Base-by-base conservation (phyloP, 2,113 vertebrate genomes). In the Murina feae region DNA sequence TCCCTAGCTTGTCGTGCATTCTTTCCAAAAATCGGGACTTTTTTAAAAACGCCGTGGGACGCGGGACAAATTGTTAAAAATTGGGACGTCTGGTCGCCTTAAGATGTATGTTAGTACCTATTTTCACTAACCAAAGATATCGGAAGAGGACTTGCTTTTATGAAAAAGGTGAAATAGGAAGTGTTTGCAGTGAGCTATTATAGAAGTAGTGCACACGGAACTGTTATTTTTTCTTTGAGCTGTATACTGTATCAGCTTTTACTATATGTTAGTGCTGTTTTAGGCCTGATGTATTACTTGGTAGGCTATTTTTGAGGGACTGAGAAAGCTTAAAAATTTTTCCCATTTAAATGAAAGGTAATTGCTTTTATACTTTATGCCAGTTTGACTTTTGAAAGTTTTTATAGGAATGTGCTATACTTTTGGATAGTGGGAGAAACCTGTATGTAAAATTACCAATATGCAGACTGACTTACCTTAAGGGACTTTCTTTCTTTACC, bases 401-500 rank as follows among this genome's bases (percentile, higher is more conserved):
- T 79, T 63, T 6, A 42, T 42, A 63, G 10, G 39, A 44, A 32
- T 17, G 9, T 5, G 9, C 37, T 82, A 28, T 76, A 75, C 42
- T 42, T 81, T 81, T 39, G 49, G n/a, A 35, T 39, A 79, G 13
- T 49, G 30, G 74, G 44, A 10, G 10, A 76, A 75, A 75, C 72
- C 72, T 49, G 17, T 79, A 51, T 89, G 65, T 78, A 32, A 86
- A 1, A 2, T 94, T 79, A 74, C 49, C 9, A 5, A 82, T 30
- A 13, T 23, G n/a, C 37, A 32, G 60, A n/a, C 14, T 81, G 71
- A 49, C 96, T 21, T 96, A 97, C 97, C 90, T 91, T 91, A 55
- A 96, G 90, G 12, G 79, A 95, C 79, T 96, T 92, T 53, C 93
- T 96, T 94, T 98, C 97, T 53, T 95, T 81, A 44, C 95, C 92